Evolutionary conservation across 2,113 vertebrate species (phyloP).

Genomic region (Synchiropus splendidus): DNA sequence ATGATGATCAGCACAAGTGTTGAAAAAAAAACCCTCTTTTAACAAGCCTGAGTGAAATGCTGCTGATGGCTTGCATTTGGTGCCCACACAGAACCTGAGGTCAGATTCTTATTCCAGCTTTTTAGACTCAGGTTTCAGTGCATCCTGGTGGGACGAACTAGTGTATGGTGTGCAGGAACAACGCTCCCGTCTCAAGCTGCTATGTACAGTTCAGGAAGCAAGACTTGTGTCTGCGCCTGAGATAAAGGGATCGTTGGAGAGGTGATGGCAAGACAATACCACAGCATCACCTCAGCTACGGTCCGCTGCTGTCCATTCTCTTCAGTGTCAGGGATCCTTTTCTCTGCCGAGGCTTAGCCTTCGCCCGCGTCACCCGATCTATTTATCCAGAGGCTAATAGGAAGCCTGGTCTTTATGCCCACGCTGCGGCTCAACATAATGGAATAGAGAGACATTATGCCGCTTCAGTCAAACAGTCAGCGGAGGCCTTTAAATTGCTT

Average conservation of each 20-base stretch:
- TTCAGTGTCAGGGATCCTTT: slow-evolving; percentile 40
- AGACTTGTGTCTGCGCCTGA: no score
- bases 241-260: slow-evolving; percentile 1
- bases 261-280: slow-evolving; percentile 27
- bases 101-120: no score
- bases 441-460: slow-evolving; percentile 59
- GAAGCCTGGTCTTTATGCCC: slow-evolving; percentile 52
- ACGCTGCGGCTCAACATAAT: slow-evolving; percentile 51
- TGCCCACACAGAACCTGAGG: no score
- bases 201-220: no score
- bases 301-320: slow-evolving; percentile 24
- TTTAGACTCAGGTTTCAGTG: no score
- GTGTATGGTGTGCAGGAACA: no score
- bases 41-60: no score
- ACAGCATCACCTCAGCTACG: slow-evolving; percentile 2
- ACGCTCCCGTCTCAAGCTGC: no score
- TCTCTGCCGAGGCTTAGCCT: slow-evolving; percentile 24
- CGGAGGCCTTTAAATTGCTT: slow-evolving; percentile 59
- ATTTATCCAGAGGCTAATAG: slow-evolving; percentile 56
- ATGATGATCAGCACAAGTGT: no score
- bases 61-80: no score
- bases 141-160: no score
- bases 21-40: no score
- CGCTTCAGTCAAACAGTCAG: slow-evolving; percentile 57
- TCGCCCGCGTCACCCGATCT: slow-evolving; percentile 36